Evolutionary conservation across 2,113 vertebrate genomes (phyloP), one percentile per base, ranked within the genome.

Genomic region (Craseonycteris thonglongyai): DNA sequence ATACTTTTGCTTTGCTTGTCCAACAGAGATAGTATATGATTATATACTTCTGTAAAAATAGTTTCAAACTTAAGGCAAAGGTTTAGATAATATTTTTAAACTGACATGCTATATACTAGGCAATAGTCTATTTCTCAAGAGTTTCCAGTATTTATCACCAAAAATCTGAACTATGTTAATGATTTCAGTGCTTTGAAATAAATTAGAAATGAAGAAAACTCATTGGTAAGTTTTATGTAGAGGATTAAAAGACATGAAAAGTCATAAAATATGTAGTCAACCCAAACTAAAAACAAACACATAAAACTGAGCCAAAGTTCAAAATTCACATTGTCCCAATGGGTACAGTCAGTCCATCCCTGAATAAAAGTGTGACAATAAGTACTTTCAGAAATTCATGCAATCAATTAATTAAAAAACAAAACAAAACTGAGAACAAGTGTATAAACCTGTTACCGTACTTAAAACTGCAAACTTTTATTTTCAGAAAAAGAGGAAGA

Each of bases 91-190:
- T n/a, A 2, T 71, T 71, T 90, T 5, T 69, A 49, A 56, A 30
- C 12, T 68, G 45, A 1, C 8, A 54, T 58, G 0, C 28, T 14
- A 45, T 47, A 59, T 47, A 24, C 4, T 49, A 19, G 3, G 28
- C 14, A 66, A 24, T 51, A 56, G 63, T 83, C 18, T 58, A 2
- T 1, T 21, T 88, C 21, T 1, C 26, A 8, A 47, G 24, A 5
- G 2, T 72, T 66, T 0, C 0, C 16, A 79, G 35, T 0, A 26
- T 33, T 76, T 38, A 40, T 21, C 4, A 76, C 2, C n/a, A 66
- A 79, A 79, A 82, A 56, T 89, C 24, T 89, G 8, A 71, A 83
- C 13, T 35, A 26, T 2, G 7, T n/a, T 24, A 84, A 45, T 0
- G 69, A n/a, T 49, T 90, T 56, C 12, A 66, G 10, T 83, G 24